A percentile compares a stretch with the other conserved stretches of the same genome.
These are phyloP conservation scores for Papilio polytes DNA, from an alignment of 1,140 invertebrate genomes.

Conservation along the genomic window DNA sequence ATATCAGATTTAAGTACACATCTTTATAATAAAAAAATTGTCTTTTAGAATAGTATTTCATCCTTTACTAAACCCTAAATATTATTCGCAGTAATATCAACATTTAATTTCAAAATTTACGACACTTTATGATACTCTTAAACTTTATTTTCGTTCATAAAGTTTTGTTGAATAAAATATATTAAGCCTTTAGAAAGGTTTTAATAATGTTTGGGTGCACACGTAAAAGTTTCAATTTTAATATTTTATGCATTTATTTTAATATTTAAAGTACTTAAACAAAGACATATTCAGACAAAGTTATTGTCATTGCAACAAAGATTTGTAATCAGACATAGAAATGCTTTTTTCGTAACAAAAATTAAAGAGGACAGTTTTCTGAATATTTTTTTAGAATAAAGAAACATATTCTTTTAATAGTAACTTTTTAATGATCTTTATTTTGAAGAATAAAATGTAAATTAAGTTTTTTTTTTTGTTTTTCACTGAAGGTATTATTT, in stretches of 20 bases:
- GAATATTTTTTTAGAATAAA: background rate
- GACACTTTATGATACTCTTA: background rate
- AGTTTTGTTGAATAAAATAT: constrained; percentile 27
- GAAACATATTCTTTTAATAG: background rate
- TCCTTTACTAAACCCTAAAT: background rate
- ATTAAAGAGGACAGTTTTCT: background rate
- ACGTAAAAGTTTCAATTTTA: background rate
- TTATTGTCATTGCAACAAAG: background rate
- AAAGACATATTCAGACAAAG: background rate
- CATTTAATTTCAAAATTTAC: constrained; percentile 25
- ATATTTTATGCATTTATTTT: background rate
- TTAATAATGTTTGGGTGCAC: background rate
- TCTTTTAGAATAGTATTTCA: background rate
- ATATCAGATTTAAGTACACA: background rate
- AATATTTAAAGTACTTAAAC: background rate
- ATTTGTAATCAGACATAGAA: background rate
- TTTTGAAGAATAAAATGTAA: too few relatives aligned
- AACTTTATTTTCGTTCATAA: constrained; percentile 31
- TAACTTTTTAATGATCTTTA: too few relatives aligned
- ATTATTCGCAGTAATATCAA: constrained; percentile 13
- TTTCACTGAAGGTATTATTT: too few relatives aligned
- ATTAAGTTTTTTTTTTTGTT: too few relatives aligned
- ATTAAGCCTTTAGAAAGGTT: background rate
- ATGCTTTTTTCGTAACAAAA: background rate
- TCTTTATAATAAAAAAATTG: background rate